Base-by-base conservation (phyloP, 2,113 vertebrate genomes). In the Asarcornis scutulata region DNA sequence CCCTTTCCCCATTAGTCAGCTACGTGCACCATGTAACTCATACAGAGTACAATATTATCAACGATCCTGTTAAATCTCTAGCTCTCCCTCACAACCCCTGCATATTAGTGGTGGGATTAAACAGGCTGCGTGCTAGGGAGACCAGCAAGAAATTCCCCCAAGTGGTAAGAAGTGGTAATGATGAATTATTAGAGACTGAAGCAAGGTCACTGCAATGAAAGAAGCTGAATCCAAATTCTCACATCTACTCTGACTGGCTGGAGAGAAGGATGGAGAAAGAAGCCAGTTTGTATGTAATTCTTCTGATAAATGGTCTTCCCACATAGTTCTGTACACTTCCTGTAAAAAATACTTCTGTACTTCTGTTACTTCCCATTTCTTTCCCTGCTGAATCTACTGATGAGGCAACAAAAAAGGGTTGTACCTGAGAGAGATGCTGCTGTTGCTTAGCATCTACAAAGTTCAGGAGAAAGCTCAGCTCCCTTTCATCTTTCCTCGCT, bases 351-450 rank as follows among this genome's bases (percentile, higher is more conserved):
- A 48, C 20, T 48, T 48, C 5, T 48, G 46, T 48, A 48, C 46
- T 48, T 48, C 46, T 48, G 46, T 48, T 48, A 48, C 46, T 48
- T 82, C 90, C 55, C 55, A 13, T 6, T 75, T 58, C 44, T 50
- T 73, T 52, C 53, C 66, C 13, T 42, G 23, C 17, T 31, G 46
- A 67, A 79, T 42, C 56, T 42, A 59, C 1, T 5, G 27, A 8
- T 9, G 36, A n/a, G 36, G 16, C 9, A 52, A 38, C 10, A 38
- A 46, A 23, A 55, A 42, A 5, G 3, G 17, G 23, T 13, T 20
- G 60, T 97, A 99, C 99, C 99, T 99, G 98, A 63, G 98, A 94
- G 1, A 98, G 95, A 15, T 89, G 95, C 94, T 97, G 98, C 59
- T 88, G 94, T 72, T 98, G 98, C 7, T 96, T 97, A 77, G 96